Base-by-base conservation (phyloP, 2,113 vertebrate genomes). In the Tenebrosternarchus preto region DNA sequence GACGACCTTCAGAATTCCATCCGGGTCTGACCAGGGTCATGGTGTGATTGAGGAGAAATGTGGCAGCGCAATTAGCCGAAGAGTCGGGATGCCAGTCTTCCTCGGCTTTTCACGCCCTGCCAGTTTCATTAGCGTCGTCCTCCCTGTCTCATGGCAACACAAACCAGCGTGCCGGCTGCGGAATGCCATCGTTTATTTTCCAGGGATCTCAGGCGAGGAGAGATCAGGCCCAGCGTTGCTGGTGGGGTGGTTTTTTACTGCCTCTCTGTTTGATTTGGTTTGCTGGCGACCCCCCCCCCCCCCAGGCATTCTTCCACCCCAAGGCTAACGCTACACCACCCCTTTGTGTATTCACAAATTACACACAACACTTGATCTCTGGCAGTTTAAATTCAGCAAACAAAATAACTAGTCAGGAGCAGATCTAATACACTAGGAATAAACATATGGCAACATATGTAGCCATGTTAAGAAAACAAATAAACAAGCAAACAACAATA, bases 111-210 rank as follows among this genome's bases (percentile, higher is more conserved):
- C 20, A 80, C 20, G 27, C 64, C 33, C 73, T 71, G 63, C 12
- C 56, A 61, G 53, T 63, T 33, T 67, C 15, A n/a, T 67, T 66
- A 19, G 36, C 74, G 63, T 73, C 73, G 69, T 39, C 77, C 55
- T 46, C 76, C 75, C 77, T 73, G 75, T 74, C 77, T 73, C 81
- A 74, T 86, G 85, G 87, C 87, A 84, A 85, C 81, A 85, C 85
- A 89, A 89, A 92, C 92, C 85, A 92, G 87, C 88, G 91, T 91
- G 91, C 91, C 88, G 86, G 88, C 87, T 87, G 86, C 88, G 88
- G 87, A 91, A 91, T 29, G 88, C 83, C 82, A 76, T 87, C 85
- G 88, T 90, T 91, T 91, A 91, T 92, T 91, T 50, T 91, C 88
- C 89, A 91, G 90, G 91, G 89, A 91, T 87, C 85, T 80, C 80